Conservation (phyloP, 2,113 vertebrate species). For the Pimephales promelas region DNA sequence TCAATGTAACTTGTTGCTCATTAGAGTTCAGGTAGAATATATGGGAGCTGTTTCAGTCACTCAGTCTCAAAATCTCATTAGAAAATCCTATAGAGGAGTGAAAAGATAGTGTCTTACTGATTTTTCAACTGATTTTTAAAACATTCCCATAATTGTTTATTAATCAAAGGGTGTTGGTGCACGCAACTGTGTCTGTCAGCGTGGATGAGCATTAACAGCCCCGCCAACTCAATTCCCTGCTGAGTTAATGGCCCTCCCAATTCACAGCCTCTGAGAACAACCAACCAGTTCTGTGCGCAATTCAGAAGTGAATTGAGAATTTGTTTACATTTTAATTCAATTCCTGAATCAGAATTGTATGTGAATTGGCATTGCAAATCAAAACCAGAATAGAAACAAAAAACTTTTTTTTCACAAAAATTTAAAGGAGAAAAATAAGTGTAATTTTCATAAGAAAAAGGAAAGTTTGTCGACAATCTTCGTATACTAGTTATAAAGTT, state of each 20-base stretch:
- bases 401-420: too few relatives aligned
- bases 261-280: slow-evolving; percentile 2
- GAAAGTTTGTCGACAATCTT: background rate
- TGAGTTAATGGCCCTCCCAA: slow-evolving; percentile 32
- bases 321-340: background rate
- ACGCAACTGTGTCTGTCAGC: slow-evolving; percentile 17
- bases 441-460: background rate
- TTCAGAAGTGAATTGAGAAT: background rate
- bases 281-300: background rate
- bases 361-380: background rate
- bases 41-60: background rate
- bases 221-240: slow-evolving; percentile 27
- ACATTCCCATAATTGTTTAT: slow-evolving; percentile 4
- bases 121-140: background rate
- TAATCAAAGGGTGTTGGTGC: slow-evolving; percentile 19
- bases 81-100: background rate
- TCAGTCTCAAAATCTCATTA: too few relatives aligned
- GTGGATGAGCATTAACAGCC: slow-evolving; percentile 27
- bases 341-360: background rate
- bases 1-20: background rate
- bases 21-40: background rate
- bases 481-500: background rate
- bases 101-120: background rate
- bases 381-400: background rate
- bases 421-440: background rate